Percentiles rank a stretch among this genome's conserved stretches.
phyloP scores from a whole-genome alignment of 2,113 vertebrate species.

The Abramis brama region DNA sequence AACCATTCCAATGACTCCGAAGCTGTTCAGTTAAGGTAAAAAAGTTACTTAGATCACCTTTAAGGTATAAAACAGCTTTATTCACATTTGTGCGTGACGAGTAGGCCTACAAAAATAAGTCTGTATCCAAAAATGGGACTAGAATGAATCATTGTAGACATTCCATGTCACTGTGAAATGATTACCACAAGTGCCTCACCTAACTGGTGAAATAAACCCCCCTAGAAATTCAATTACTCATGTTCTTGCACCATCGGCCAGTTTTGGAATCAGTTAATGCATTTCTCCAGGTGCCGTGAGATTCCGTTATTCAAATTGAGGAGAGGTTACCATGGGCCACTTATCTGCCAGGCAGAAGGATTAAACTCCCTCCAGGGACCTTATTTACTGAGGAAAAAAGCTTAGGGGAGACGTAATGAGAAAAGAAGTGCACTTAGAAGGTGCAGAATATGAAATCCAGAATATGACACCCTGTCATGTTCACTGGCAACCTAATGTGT shows the following conservation, averaged over 20 bases:
- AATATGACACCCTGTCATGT: conserved; percentile 9
- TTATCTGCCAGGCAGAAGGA: conserved; percentile 20
- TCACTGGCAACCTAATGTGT: neutral
- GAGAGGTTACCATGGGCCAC: conserved; percentile 26
- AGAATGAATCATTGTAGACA: conserved; percentile 19
- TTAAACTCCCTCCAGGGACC: conserved; percentile 25
- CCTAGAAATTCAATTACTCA: conserved; percentile 37
- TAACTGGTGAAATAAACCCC: conserved; percentile 29
- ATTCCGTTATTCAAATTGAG: conserved; percentile 36
- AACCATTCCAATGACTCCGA: no score
- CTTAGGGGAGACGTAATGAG: conserved; percentile 23
- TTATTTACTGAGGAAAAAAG: conserved; percentile 27
- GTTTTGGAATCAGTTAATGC: conserved; percentile 22
- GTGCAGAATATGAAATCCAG: conserved; percentile 25
- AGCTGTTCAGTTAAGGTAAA: no score
- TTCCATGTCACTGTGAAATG: conserved; percentile 16
- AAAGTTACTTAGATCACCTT: no score
- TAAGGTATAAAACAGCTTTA: neutral
- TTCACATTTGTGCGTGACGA: neutral
- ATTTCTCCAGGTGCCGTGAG: conserved; percentile 11
- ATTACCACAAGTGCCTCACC: conserved; percentile 25
- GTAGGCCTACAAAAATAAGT: neutral
- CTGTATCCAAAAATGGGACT: neutral
- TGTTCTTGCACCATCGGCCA: conserved; percentile 1
- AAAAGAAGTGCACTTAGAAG: conserved; percentile 25